These are phyloP conservation scores for Pissodes strobi DNA, from an alignment of 1,140 invertebrate genomes.

Conservation along the genomic window DNA sequence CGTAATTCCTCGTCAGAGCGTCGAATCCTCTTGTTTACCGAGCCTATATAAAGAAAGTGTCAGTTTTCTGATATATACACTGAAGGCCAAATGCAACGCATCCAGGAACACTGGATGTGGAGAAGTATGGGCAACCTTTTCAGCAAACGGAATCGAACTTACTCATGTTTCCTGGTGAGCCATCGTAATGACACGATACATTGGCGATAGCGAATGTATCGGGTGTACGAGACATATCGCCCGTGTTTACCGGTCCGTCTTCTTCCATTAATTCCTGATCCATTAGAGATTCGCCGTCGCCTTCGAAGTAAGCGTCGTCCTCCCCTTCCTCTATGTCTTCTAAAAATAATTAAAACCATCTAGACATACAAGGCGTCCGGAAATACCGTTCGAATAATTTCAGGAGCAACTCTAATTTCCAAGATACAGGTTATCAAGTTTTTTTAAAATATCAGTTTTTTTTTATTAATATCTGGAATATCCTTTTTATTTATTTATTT, in stretches of 20 bases:
- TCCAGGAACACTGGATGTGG: too few species aligned
- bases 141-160: too few species aligned
- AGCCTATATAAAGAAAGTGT: constrained; percentile 41
- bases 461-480: too few species aligned
- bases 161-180: constrained; percentile 51
- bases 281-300: constrained; percentile 49
- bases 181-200: constrained; percentile 64
- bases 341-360: constrained; percentile 9
- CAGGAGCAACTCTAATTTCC: too few species aligned
- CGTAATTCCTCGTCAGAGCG: constrained; percentile 74
- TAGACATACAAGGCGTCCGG: not conserved
- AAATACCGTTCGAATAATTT: not conserved
- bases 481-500: too few species aligned
- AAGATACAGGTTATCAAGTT: too few species aligned
- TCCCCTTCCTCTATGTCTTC: constrained; percentile 48
- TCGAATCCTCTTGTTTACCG: constrained; percentile 58
- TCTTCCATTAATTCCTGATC: constrained; percentile 54
- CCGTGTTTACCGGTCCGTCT: constrained; percentile 44
- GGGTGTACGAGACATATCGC: constrained; percentile 44
- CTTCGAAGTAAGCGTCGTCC: constrained; percentile 53
- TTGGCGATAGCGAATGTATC: constrained; percentile 64
- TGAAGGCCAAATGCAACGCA: too few species aligned
- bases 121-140: too few species aligned
- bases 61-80: too few species aligned
- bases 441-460: too few species aligned